A percentile compares a stretch with the other conserved stretches of the same genome.
These are phyloP conservation scores for Saguinus imperator DNA, from an alignment of 2,113 vertebrate genomes.

Conservation along the genomic window DNA sequence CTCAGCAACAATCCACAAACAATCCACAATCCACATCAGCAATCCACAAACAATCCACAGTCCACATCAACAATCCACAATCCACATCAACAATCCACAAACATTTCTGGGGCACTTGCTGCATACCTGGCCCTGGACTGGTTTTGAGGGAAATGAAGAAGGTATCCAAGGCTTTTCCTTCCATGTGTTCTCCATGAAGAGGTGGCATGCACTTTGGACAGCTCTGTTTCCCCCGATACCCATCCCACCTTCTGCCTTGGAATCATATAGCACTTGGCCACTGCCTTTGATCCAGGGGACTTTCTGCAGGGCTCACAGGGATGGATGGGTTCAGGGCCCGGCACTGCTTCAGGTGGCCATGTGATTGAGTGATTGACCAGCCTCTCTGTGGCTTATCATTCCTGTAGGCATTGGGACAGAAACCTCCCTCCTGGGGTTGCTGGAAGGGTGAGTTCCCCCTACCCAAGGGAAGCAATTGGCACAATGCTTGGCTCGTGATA, in stretches of 20 bases:
- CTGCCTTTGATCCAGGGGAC: neutral
- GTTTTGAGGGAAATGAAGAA: neutral
- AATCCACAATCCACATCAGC: too few species aligned
- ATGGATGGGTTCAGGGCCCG: neutral
- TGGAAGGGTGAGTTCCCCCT: neutral
- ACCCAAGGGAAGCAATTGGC: neutral
- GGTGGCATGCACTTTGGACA: neutral
- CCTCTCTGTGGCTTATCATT: neutral
- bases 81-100: too few species aligned
- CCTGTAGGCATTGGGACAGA: neutral
- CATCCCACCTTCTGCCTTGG: neutral
- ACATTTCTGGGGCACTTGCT: neutral
- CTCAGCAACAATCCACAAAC: neutral
- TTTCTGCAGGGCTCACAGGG: neutral
- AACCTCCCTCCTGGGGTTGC: neutral
- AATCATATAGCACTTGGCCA: neutral
- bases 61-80: neutral
- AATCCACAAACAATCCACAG: too few species aligned
- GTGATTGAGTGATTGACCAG: neutral
- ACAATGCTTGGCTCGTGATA: rapidly evolving
- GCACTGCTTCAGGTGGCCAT: neutral
- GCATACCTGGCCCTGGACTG: neutral
- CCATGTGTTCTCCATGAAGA: neutral
- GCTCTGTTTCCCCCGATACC: rapidly evolving
- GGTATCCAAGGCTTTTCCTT: neutral